phyloP scores from a whole-genome alignment of 2,113 vertebrate genomes.

The Grus americana region DNA sequence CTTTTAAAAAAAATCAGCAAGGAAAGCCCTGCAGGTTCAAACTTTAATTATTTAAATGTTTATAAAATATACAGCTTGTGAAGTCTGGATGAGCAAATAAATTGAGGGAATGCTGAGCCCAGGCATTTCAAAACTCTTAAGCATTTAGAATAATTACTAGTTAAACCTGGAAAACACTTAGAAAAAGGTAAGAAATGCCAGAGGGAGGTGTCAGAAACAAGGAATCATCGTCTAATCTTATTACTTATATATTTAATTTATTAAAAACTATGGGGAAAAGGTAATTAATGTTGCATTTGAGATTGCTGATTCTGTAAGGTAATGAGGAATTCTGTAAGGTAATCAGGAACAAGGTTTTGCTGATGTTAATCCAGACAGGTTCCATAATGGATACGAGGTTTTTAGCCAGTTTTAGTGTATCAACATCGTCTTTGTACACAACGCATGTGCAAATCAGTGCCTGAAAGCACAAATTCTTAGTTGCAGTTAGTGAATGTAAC shows the following conservation, averaged over 20 bases:
- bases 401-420: neutral
- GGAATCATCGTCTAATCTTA: neutral
- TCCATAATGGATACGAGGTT: neutral
- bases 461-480: neutral
- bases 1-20: conserved; percentile 20
- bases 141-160: conserved; percentile 21
- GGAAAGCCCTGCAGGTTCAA: conserved; percentile 18
- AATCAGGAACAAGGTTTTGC: neutral
- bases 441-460: neutral
- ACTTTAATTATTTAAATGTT: conserved; percentile 52
- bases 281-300: neutral
- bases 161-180: neutral
- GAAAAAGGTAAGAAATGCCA: neutral
- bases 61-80: conserved; percentile 23
- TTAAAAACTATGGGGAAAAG: neutral
- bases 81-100: conserved; percentile 43
- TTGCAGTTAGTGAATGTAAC: neutral
- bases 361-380: neutral
- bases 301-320: neutral
- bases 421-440: neutral
- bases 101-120: conserved; percentile 7
- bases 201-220: neutral
- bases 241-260: neutral
- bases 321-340: neutral
- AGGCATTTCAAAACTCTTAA: conserved; percentile 35